Evolutionary conservation across 2,888 invertebrate genomes (phyloP), one percentile per base, ranked within the genome.

Genomic region (Spatulosminthurus flaviceps): DNA sequence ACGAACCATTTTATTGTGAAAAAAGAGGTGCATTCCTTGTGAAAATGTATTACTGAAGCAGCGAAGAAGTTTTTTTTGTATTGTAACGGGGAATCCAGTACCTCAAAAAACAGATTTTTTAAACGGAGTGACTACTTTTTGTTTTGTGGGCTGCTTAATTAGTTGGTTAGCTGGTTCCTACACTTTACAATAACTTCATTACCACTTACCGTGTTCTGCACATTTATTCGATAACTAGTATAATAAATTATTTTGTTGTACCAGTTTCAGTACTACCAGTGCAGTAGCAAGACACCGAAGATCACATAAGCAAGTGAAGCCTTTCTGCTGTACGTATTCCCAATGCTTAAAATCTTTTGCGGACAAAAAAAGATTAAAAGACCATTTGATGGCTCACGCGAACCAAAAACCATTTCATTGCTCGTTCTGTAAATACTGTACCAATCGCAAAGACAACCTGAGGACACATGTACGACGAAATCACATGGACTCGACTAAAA

Each of bases 361-460:
- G 0, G 87, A 87, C 77, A 83, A 83, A 60, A 86, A 86, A 67
- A 75, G 86, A 28, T 80, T 86, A 13, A 82, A 82, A 28, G 86
- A 86, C 41, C 87, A 87, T 81, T 75, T 85, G 64, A 82, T 86
- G 79, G 84, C 85, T 60, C 86, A 87, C 79, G 81, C 84, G 7
- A 85, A 85, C 74, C 78, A 85, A 41, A 86, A 86, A 66, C 86
- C 85, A 16, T 86, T 84, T 72, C 42, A 77, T 0, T 86, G 86
- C 80, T 41, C 83, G 13, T 72, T 81, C 4, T 86, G 86, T 78
- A 82, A 82, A 41, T 86, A 85, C 73, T 60, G 82, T 9, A 83
- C 85, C 7, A 82, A 81, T 81, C 73, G 84, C 29, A 82, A 81
- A 42, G 84, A 85, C 76, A 85, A 85, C 72, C 76, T 85, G 41